These are phyloP conservation scores for Hucho hucho DNA, from an alignment of 2,113 vertebrate genomes.

Conservation along the genomic window DNA sequence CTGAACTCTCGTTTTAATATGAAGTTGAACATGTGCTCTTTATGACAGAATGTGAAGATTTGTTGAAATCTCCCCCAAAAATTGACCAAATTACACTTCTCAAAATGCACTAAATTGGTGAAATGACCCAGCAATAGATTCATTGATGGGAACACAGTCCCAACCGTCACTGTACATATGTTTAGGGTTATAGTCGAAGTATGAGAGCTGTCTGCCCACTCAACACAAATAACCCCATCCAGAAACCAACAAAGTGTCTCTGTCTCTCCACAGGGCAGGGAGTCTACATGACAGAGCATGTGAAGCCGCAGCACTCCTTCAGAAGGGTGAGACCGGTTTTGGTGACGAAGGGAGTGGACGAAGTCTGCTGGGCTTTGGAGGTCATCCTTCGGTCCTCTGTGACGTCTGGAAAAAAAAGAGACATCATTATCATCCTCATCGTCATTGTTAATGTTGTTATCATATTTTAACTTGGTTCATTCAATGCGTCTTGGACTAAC, in stretches of 20 bases:
- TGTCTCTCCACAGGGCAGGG: slow-evolving; percentile 23
- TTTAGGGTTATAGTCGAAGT: background rate
- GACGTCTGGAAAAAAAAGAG: slow-evolving; percentile 54
- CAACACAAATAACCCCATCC: background rate
- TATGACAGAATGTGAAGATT: too few relatives aligned
- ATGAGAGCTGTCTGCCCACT: background rate
- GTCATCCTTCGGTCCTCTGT: slow-evolving; percentile 63
- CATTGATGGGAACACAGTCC: too few relatives aligned
- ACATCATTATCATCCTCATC: background rate
- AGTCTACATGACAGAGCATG: slow-evolving; percentile 83
- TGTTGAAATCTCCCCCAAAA: too few relatives aligned
- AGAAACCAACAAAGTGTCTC: background rate
- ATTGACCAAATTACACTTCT: too few relatives aligned
- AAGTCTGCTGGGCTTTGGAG: slow-evolving; percentile 72
- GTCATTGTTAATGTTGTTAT: background rate
- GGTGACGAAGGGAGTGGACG: slow-evolving; percentile 63
- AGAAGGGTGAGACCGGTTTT: slow-evolving; percentile 80
- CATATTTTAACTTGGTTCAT: background rate
- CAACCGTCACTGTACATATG: background rate
- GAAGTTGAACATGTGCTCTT: too few relatives aligned
- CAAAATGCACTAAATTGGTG: too few relatives aligned
- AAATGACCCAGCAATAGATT: too few relatives aligned
- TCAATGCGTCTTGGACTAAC: background rate
- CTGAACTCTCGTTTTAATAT: too few relatives aligned
- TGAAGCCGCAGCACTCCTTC: slow-evolving; percentile 85